Base-by-base conservation (phyloP, 2,888 invertebrate species). In the Dioctria linearis region DNA sequence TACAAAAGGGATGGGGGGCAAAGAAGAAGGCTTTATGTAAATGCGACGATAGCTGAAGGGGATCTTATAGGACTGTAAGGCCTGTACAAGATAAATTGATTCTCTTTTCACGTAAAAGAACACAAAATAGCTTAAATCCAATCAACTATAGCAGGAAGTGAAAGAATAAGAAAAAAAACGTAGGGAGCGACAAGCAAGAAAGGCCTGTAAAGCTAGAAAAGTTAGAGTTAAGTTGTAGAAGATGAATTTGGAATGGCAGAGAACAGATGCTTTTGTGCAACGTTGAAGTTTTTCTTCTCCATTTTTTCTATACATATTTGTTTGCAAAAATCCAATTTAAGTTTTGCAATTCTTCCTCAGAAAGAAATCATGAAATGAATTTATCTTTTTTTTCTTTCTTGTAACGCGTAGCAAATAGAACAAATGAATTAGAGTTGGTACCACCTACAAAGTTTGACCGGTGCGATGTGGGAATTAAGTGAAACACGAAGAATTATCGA, bases 271-370 rank as follows among this genome's bases (percentile, higher is more conserved):
- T 11, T 54, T 54, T 54, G 54, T 54, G 54, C 54, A 54, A 54
- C 54, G 54, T 11, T n/a, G 11, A 54, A 54, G 54, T 54, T 54
- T 54, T 4, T n/a, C 11, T 8, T 54, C 11, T 25, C 0, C 25
- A 25, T 25, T 25, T 25, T 25, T 25, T 25, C 25, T 25, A 25
- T 25, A 25, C 25, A 25, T 54, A 54, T 54, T 54, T 54, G 54
- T 54, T 54, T 54, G 54, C 54, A 11, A 54, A 37, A 69, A 69
- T 69, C 69, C 69, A 69, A 69, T 69, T 69, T 69, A 69, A 69
- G 69, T 69, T 69, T 49, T 69, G 69, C 69, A 69, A 51, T 61
- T 54, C 4, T 54, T 54, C 3, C 8, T 61, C 61, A 37, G 49
- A n/a, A 51, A 69, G 49, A 54, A 69, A n/a, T 69, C 69, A 51